A percentile compares a stretch with the other conserved stretches of the same genome.
Conservation (phyloP, 2,113 vertebrate genomes). For the Ibidorhyncha struthersii region DNA sequence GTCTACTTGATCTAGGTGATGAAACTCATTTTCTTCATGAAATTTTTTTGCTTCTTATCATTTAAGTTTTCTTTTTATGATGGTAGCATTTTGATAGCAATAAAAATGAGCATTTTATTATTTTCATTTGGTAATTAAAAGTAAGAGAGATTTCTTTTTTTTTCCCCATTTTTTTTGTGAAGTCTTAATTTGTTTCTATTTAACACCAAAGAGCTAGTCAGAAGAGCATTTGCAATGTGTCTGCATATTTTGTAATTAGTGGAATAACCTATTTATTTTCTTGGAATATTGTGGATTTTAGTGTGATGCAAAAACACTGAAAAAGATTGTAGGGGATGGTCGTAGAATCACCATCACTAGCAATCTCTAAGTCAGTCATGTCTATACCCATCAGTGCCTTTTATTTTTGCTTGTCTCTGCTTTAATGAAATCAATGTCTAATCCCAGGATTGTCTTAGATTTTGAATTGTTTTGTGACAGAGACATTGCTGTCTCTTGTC, state of each 20-base stretch:
- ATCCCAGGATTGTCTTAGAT: not conserved
- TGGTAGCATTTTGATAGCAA: not conserved
- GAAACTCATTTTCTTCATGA: not conserved
- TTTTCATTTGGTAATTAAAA: not conserved
- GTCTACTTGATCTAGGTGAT: not conserved
- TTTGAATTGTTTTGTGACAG: not conserved
- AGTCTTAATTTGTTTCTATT: not conserved
- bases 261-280: conserved; percentile 24
- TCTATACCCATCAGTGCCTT: not conserved
- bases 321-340: not conserved
- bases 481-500: not conserved
- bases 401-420: not conserved
- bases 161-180: not conserved
- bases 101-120: not conserved
- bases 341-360: not conserved
- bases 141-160: not conserved
- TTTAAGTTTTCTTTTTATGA: not conserved
- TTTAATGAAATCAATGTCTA: not conserved
- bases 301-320: not conserved
- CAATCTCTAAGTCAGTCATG: not conserved
- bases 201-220: not conserved
- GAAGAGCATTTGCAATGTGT: not conserved
- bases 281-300: not conserved
- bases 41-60: not conserved
- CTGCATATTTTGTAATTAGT: conserved; percentile 28